Evolutionary conservation across 2,797 vertebrate genomes (phyloP).

Genomic region (Chiloscyllium punctatum): DNA sequence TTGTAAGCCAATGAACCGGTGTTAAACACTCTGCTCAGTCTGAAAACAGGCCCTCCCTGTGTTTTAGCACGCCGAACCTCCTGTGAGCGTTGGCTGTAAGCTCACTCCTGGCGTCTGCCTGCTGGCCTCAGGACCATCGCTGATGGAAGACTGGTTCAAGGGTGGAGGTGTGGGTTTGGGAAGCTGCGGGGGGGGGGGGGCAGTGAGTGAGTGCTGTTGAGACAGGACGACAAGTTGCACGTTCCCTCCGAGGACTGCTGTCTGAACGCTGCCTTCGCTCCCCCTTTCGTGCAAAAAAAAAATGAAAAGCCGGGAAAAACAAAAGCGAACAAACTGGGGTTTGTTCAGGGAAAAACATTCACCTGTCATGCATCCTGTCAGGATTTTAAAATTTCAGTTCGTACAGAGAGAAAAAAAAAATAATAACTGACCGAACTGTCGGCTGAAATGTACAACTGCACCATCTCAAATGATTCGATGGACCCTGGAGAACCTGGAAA

Average conservation of each 20-base stretch:
- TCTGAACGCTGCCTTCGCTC: conserved; percentile 69
- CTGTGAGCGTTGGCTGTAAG: conserved; percentile 79
- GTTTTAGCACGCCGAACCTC: conserved; percentile 73
- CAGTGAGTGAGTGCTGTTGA: conserved; percentile 29
- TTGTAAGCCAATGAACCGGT: conserved; percentile 57
- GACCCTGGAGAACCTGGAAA: not conserved
- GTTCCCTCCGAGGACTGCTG: conserved; percentile 77
- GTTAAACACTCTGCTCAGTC: conserved; percentile 68
- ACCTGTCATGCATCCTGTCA: conserved; percentile 82
- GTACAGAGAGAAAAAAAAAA: conserved; percentile 5
- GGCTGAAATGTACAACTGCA: conserved; percentile 2
- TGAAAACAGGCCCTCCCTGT: conserved; percentile 74
- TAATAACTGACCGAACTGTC: not conserved
- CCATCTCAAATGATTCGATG: not conserved
- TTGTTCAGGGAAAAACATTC: conserved; percentile 72
- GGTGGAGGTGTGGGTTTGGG: conserved; percentile 48
- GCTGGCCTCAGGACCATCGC: conserved; percentile 74
- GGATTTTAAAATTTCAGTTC: conserved; percentile 63
- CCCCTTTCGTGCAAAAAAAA: conserved; percentile 64
- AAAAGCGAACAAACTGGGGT: conserved; percentile 67
- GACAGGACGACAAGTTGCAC: conserved; percentile 76
- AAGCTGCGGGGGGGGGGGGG: not conserved
- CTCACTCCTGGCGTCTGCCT: conserved; percentile 78
- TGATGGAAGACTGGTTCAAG: conserved; percentile 61
- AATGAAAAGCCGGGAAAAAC: conserved; percentile 50